Percentiles rank a stretch among this genome's conserved stretches.
Conservation (phyloP, 2,113 vertebrate genomes). For the Alectura lathami region DNA sequence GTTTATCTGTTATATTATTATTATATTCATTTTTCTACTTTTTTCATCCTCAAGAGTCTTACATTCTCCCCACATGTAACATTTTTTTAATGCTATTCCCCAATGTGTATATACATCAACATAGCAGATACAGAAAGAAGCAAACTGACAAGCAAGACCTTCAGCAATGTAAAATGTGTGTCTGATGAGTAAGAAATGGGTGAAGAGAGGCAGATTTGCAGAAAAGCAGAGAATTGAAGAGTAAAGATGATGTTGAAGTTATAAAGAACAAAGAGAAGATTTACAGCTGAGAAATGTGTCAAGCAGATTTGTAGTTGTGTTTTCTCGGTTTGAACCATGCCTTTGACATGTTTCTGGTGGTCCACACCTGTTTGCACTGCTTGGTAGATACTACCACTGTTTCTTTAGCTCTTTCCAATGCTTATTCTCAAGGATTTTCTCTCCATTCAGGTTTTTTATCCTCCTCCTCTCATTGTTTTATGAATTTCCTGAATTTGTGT, state of each 20-base stretch:
- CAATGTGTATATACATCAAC: background rate
- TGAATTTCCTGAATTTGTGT: background rate
- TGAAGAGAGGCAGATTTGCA: background rate
- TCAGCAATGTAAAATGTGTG: background rate
- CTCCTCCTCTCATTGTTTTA: background rate
- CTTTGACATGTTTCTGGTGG: too few relatives aligned
- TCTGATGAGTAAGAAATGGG: background rate
- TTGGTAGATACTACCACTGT: background rate
- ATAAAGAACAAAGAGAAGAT: background rate
- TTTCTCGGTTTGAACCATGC: background rate
- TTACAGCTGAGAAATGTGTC: background rate
- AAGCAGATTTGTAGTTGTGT: background rate
- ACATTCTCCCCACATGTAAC: background rate
- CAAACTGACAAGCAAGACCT: rapidly evolving
- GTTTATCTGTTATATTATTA: background rate
- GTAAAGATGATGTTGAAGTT: background rate
- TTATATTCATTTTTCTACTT: background rate
- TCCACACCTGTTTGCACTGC: rapidly evolving
- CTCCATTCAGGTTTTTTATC: background rate
- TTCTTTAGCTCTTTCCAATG: background rate
- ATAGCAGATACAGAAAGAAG: background rate
- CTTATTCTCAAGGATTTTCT: background rate
- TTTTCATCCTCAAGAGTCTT: background rate
- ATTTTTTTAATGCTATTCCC: background rate
- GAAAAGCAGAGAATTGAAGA: background rate